Conservation (phyloP, 1,140 invertebrate genomes). For the Ridgeia piscesae region DNA sequence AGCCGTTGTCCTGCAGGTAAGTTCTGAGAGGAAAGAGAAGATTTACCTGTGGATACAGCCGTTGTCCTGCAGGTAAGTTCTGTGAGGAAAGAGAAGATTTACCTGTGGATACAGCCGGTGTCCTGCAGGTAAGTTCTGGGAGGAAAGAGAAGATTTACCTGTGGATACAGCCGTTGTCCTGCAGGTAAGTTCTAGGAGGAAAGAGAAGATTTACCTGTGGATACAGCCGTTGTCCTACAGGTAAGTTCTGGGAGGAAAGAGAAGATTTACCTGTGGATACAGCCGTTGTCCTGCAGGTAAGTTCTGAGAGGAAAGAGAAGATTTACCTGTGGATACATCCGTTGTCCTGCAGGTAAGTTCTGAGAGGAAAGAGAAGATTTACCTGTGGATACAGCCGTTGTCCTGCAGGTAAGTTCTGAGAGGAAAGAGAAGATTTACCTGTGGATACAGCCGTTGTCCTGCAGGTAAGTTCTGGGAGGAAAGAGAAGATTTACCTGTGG, state of each 20-base stretch:
- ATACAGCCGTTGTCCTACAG: slow-evolving; percentile 95
- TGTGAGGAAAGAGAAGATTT: slow-evolving; percentile 23
- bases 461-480: slow-evolving; percentile 77
- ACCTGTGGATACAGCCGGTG: slow-evolving; percentile 90
- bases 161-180: slow-evolving; percentile 95
- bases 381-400: slow-evolving; percentile 90
- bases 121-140: slow-evolving; percentile 89
- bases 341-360: slow-evolving; percentile 92
- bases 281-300: slow-evolving; percentile 93
- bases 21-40: slow-evolving; percentile 45
- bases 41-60: slow-evolving; percentile 84
- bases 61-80: slow-evolving; percentile 92
- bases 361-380: slow-evolving; percentile 23
- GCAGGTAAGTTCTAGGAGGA: slow-evolving; percentile 77
- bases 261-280: slow-evolving; percentile 76
- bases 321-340: slow-evolving; percentile 84
- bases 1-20: slow-evolving; percentile 93
- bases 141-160: slow-evolving; percentile 48
- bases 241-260: slow-evolving; percentile 67
- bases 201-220: slow-evolving; percentile 64
- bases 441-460: slow-evolving; percentile 95
- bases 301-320: slow-evolving; percentile 45
- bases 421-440: slow-evolving; percentile 48
- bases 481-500: slow-evolving; percentile 64
- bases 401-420: slow-evolving; percentile 89